Evolutionary conservation across 1,140 invertebrate species (phyloP).

Genomic region (Fopius arisanus): DNA sequence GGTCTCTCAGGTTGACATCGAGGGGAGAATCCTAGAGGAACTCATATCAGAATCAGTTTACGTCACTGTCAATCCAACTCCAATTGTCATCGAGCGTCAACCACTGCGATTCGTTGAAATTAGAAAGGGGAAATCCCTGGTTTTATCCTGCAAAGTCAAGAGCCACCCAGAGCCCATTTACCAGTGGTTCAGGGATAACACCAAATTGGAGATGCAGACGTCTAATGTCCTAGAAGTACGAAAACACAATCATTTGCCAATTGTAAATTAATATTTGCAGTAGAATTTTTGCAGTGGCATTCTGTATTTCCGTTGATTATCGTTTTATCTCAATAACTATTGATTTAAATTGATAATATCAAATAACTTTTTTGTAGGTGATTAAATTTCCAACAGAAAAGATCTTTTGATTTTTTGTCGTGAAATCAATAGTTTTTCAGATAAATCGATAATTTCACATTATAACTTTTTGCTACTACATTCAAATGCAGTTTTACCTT

Average conservation of each 20-base stretch:
- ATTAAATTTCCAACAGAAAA: too few relatives aligned
- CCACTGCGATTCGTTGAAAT: constrained; percentile 43
- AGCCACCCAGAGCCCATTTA: constrained; percentile 47
- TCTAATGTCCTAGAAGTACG: constrained; percentile 41
- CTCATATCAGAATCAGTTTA: constrained; percentile 36
- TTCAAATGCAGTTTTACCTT: neutral
- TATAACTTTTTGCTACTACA: too few relatives aligned
- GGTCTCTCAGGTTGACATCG: constrained; percentile 39
- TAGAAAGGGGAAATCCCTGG: constrained; percentile 41
- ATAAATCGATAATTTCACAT: too few relatives aligned
- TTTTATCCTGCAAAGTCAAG: constrained; percentile 44
- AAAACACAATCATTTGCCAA: neutral
- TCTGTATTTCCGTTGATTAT: too few relatives aligned
- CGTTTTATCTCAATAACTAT: too few relatives aligned
- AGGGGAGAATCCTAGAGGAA: constrained; percentile 31
- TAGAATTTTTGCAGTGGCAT: neutral
- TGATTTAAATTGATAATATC: too few relatives aligned
- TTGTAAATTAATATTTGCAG: neutral
- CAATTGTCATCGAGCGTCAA: constrained; percentile 46
- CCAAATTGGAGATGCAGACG: constrained; percentile 45
- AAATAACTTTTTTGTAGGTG: too few relatives aligned
- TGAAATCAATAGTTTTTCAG: too few relatives aligned
- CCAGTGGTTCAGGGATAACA: constrained; percentile 55
- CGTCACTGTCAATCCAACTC: constrained; percentile 40
- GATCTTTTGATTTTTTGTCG: too few relatives aligned